Evolutionary conservation across 2,797 vertebrate genomes (phyloP).

Genomic region (Psittacula derbiana): DNA sequence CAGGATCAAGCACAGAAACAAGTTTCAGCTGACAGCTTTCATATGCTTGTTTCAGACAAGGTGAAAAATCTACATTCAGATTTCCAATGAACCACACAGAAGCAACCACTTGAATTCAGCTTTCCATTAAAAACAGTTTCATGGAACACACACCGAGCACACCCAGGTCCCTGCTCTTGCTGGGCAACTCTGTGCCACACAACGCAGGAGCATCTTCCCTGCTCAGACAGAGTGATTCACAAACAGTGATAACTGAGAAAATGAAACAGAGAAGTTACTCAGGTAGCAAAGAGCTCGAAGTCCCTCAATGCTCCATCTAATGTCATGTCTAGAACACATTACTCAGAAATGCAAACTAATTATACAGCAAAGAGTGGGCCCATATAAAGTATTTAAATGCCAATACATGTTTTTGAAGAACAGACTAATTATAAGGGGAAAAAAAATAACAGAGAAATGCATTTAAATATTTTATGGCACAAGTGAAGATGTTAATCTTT

Average conservation of each 20-base stretch:
- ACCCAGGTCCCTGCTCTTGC: not conserved
- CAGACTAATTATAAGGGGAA: not conserved
- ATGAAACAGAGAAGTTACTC: not conserved
- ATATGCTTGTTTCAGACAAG: not conserved
- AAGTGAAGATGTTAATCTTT: not conserved
- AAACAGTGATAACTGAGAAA: not conserved
- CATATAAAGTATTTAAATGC: not conserved
- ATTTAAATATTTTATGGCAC: not conserved
- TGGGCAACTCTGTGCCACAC: no score
- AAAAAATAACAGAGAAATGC: not conserved
- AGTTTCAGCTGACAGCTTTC: not conserved
- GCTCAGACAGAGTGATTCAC: not conserved
- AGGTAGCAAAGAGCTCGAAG: not conserved
- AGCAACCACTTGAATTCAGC: not conserved
- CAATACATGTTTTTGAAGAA: not conserved
- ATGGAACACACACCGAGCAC: rapidly evolving
- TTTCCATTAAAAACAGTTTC: not conserved
- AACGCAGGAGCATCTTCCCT: no score
- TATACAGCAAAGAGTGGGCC: not conserved
- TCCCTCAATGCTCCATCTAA: not conserved
- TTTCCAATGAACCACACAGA: not conserved
- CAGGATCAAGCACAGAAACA: not conserved
- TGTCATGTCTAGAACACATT: not conserved
- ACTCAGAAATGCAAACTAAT: not conserved
- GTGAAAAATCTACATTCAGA: not conserved